Percentiles rank a stretch among this genome's conserved stretches.
phyloP scores from a whole-genome alignment of 1,140 invertebrate genomes.

The Probaryconus sp. region DNA sequence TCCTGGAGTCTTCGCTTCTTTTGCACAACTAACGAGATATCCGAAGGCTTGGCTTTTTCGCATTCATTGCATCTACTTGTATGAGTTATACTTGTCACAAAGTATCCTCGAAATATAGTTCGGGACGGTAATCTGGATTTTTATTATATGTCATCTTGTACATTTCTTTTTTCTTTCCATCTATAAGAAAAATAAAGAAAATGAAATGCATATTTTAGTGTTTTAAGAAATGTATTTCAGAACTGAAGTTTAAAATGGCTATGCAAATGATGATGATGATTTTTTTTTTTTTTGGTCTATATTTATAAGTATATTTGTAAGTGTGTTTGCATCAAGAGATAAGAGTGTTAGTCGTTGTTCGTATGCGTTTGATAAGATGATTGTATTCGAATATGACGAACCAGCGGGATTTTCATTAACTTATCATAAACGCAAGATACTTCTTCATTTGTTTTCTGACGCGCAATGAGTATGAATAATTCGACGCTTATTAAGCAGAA shows the following conservation, averaged over 20 bases:
- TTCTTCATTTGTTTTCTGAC: no score
- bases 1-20: conserved; percentile 54
- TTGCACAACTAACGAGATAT: conserved; percentile 72
- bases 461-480: conserved; percentile 26
- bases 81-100: conserved; percentile 51
- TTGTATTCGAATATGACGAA: conserved; percentile 20
- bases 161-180: no score
- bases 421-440: no score
- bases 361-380: conserved; percentile 43
- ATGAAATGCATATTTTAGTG: no score
- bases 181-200: no score
- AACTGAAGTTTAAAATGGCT: background rate
- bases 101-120: conserved; percentile 42
- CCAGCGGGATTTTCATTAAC: no score
- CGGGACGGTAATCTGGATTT: conserved; percentile 35
- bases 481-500: conserved; percentile 30
- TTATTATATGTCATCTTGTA: conserved; percentile 1
- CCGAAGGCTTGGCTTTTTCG: conserved; percentile 36
- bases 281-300: conserved; percentile 18
- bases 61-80: conserved; percentile 63
- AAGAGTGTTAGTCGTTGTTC: conserved; percentile 50
- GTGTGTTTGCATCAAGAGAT: conserved; percentile 47
- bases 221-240: no score
- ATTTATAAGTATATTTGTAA: no score
- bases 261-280: conserved; percentile 5